Evolutionary conservation across 2,113 vertebrate genomes (phyloP).

Genomic region (Phoenicopterus ruber): DNA sequence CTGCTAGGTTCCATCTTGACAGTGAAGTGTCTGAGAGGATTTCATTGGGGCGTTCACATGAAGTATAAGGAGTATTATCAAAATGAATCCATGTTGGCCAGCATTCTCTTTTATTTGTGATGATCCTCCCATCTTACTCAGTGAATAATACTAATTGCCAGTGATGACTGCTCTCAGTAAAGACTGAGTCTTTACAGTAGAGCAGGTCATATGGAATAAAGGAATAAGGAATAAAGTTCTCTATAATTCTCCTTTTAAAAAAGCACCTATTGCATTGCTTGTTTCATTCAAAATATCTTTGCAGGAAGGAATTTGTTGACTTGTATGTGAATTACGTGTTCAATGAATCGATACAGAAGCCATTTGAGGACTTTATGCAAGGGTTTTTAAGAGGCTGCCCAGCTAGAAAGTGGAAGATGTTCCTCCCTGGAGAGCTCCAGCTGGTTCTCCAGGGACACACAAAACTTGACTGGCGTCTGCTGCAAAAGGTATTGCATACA

Average conservation of each 20-base stretch:
- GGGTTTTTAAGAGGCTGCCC: conserved; percentile 71
- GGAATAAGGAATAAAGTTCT: neutral
- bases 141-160: neutral
- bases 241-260: neutral
- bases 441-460: conserved; percentile 45
- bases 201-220: neutral
- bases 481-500: conserved; percentile 47
- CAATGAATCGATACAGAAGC: conserved; percentile 51
- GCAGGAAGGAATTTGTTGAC: conserved; percentile 70
- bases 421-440: conserved; percentile 64
- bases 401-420: conserved; percentile 42
- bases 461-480: conserved; percentile 54
- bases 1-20: neutral
- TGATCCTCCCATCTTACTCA: neutral
- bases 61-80: neutral
- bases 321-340: conserved; percentile 64
- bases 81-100: neutral
- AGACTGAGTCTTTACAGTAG: neutral
- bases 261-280: neutral
- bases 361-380: conserved; percentile 55
- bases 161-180: neutral
- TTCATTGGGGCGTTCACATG: neutral
- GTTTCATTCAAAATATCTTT: neutral
- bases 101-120: neutral
- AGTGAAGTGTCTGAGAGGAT: neutral